Evolutionary conservation across 1,140 invertebrate genomes (phyloP).

Genomic region (Vanessa tameamea): DNA sequence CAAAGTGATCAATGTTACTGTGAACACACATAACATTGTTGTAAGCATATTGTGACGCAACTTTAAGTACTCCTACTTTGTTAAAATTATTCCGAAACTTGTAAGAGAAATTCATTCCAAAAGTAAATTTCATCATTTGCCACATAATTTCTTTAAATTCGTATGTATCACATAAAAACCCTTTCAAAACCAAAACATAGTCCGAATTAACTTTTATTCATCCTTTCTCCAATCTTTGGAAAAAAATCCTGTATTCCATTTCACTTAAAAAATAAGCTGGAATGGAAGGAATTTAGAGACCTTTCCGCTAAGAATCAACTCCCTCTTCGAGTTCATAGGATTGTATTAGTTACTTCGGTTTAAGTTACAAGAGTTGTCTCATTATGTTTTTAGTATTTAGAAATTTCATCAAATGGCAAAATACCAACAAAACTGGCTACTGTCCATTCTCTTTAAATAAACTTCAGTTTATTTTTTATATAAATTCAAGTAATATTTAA

Average conservation of each 20-base stretch:
- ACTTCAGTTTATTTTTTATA: too few relatives aligned
- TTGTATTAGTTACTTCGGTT: slow-evolving; percentile 36
- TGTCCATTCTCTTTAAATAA: too few relatives aligned
- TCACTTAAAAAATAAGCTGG: slow-evolving; percentile 39
- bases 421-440: too few relatives aligned
- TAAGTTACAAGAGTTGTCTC: slow-evolving; percentile 31
- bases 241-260: slow-evolving; percentile 47
- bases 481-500: too few relatives aligned
- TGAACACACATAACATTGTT: too few relatives aligned
- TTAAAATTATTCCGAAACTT: too few relatives aligned
- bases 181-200: neutral
- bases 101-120: too few relatives aligned
- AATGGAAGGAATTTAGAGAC: slow-evolving; percentile 34
- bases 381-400: too few relatives aligned
- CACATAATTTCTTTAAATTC: neutral
- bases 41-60: too few relatives aligned
- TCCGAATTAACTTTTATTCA: neutral
- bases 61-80: too few relatives aligned
- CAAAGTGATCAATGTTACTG: too few relatives aligned
- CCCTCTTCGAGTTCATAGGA: slow-evolving; percentile 55
- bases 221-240: slow-evolving; percentile 6
- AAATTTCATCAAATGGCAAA: too few relatives aligned
- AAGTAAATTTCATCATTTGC: neutral
- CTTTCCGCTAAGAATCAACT: slow-evolving; percentile 49
- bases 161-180: neutral